Evolutionary conservation across 1,140 invertebrate genomes (phyloP), one percentile per base, ranked within the genome.

Genomic region (Phortica variegata): DNA sequence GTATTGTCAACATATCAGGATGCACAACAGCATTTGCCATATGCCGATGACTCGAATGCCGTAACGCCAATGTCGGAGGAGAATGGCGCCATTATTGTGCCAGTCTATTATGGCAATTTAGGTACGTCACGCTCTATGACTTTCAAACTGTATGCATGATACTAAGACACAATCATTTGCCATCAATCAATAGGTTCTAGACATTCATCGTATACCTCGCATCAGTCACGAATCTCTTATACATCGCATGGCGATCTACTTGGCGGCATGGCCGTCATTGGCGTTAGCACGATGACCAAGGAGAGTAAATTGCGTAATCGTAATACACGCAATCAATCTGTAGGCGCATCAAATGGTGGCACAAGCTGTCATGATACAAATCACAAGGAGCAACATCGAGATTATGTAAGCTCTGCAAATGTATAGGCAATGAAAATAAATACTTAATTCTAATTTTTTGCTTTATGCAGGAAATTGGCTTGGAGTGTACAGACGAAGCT

Each of bases 11-110:
- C 91, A 42, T 95, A 95, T 80, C 81, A 96, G 70, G 95, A 97
- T 77, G 93, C 93, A 46, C 90, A 96, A 77, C 93, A 95, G 80
- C 92, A 97, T 77, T 84, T 98, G 63, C 95, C 95, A 12, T 98
- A 94, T 77, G 95, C 94, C 19, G 95, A 98, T 77, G 95, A 97
- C 77, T 97, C 93, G 37, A 94, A 94, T 70, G 95, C 95, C 40
- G 95, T 97, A 3, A 98, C 95, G 36, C 95, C 95, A 10, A 95
- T 96, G 90, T 96, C 93, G 42, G 95, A 97, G 80, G 94, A 97
- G 77, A 95, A 95, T 77, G 92, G 93, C 58, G 91, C 91, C 57
- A 94, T 95, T 76, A 89, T 95, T 59, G 89, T 95, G 53, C 90
- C 92, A 6, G 86, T 91, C 60, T 92, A 92, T 77, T 89, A 89